Percentiles rank a stretch among this genome's conserved stretches.
Evolutionary conservation across 35 echinoderm and acorn worm genomes (phyloP).

Genomic region (Heliocidaris erythrogramma): DNA sequence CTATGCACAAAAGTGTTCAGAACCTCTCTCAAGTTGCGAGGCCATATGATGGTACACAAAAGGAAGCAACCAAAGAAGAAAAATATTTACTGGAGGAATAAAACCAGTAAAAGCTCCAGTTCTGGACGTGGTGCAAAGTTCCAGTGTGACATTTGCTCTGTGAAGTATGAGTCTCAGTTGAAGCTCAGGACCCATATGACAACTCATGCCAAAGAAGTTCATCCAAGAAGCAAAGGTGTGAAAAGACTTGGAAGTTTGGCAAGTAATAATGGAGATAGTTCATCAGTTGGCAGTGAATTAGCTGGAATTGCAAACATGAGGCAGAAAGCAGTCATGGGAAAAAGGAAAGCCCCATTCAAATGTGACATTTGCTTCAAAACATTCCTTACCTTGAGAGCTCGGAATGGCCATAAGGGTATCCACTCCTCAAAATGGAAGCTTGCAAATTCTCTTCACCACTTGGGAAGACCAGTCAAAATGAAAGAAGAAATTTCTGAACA

Average conservation of each 20-base stretch:
- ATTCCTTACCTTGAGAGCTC: conserved; percentile 8
- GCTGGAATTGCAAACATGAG: neutral
- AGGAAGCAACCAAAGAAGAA: conserved; percentile 1
- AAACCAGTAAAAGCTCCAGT: neutral
- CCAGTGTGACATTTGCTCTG: conserved; percentile 10
- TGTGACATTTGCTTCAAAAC: conserved; percentile 35
- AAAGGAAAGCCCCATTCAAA: neutral
- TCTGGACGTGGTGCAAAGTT: neutral
- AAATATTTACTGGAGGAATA: conserved; percentile 16
- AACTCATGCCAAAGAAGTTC: conserved; percentile 2
- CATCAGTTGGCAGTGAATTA: neutral
- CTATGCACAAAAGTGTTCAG: conserved; percentile 19
- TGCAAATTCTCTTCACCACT: neutral
- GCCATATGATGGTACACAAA: conserved; percentile 45
- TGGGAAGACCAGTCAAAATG: neutral
- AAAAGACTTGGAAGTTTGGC: conserved; percentile 6
- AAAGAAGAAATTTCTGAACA: neutral
- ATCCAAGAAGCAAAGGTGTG: conserved; percentile 35
- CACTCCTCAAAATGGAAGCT: conserved; percentile 42
- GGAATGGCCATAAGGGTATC: conserved; percentile 38
- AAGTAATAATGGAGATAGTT: neutral
- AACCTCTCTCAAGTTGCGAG: conserved; percentile 29
- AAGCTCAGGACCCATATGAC: conserved; percentile 6
- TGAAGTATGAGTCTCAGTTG: neutral
- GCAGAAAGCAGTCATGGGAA: neutral